A percentile compares a stretch with the other conserved stretches of the same genome.
Conservation (phyloP, 2,113 vertebrate genomes). For the Tapirus terrestris region DNA sequence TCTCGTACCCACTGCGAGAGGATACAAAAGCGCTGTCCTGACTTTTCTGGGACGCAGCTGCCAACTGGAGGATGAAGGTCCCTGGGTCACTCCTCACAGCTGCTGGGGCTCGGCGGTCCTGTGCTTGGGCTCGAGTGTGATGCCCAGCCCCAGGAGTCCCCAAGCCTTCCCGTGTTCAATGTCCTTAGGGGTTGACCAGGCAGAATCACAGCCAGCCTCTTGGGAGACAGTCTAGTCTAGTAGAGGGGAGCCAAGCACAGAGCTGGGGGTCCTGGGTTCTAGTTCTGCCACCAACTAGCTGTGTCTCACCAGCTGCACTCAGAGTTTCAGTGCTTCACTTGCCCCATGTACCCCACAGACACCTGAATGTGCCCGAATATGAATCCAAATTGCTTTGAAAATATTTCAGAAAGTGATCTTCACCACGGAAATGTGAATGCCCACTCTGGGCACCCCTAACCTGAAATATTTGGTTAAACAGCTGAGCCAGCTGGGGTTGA, state of each 20-base stretch:
- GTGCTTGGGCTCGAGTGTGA: background rate
- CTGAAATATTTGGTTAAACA: background rate
- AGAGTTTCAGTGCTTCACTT: background rate
- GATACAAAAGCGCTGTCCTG: conserved; percentile 10
- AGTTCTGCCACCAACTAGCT: background rate
- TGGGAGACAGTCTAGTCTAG: background rate
- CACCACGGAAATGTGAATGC: background rate
- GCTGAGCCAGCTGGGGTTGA: background rate
- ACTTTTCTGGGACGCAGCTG: conserved; percentile 27
- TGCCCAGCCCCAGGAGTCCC: fast-evolving
- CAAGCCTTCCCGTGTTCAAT: background rate
- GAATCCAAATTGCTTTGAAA: background rate
- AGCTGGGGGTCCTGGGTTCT: background rate
- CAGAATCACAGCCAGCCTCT: background rate
- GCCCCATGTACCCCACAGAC: background rate
- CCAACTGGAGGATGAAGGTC: background rate
- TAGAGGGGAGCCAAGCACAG: background rate
- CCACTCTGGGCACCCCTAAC: background rate
- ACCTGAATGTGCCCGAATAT: background rate
- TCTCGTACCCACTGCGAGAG: background rate
- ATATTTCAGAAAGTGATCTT: background rate
- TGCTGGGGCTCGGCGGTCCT: background rate
- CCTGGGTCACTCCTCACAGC: background rate
- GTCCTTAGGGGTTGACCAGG: background rate
- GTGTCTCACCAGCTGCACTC: fast-evolving